Evolutionary conservation across 2,888 invertebrate genomes (phyloP).

Genomic region (Zygothrica quintamaculata): DNA sequence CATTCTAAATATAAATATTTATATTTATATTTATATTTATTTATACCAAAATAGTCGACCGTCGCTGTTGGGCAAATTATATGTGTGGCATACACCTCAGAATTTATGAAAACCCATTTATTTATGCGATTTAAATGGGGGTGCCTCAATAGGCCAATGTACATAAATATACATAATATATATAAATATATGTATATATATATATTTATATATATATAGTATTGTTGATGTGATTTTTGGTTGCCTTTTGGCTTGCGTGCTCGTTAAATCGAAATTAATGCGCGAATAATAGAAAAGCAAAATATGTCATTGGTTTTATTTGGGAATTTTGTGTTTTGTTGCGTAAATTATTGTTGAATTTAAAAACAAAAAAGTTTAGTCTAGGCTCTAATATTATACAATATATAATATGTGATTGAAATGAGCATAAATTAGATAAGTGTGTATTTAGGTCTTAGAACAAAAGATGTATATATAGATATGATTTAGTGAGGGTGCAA

Average conservation of each 20-base stretch:
- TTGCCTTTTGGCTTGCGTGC: conserved; percentile 13
- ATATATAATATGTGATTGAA: conserved; percentile 56
- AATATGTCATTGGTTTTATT: conserved; percentile 48
- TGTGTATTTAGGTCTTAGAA: conserved; percentile 39
- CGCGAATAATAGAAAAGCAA: conserved; percentile 47
- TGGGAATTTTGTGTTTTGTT: conserved; percentile 28
- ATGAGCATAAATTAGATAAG: conserved; percentile 67
- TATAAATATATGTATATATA: not conserved
- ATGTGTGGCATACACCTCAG: conserved; percentile 2
- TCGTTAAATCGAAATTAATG: conserved; percentile 59
- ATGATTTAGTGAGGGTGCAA: conserved; percentile 63
- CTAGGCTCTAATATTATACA: no score
- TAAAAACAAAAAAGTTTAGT: conserved; percentile 68
- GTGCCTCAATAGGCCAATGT: conserved; percentile 41
- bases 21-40: not conserved
- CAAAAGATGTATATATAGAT: conserved; percentile 60
- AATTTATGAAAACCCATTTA: conserved; percentile 15
- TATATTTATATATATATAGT: conserved; percentile 29
- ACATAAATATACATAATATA: no score
- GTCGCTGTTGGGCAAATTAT: conserved; percentile 18
- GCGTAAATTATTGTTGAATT: conserved; percentile 57
- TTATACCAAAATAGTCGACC: not conserved
- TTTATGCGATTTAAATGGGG: conserved; percentile 44
- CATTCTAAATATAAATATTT: not conserved
- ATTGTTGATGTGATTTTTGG: conserved; percentile 48